Evolutionary conservation across 2,797 vertebrate genomes (phyloP).

Genomic region (Typhlichthys eigenmanni): DNA sequence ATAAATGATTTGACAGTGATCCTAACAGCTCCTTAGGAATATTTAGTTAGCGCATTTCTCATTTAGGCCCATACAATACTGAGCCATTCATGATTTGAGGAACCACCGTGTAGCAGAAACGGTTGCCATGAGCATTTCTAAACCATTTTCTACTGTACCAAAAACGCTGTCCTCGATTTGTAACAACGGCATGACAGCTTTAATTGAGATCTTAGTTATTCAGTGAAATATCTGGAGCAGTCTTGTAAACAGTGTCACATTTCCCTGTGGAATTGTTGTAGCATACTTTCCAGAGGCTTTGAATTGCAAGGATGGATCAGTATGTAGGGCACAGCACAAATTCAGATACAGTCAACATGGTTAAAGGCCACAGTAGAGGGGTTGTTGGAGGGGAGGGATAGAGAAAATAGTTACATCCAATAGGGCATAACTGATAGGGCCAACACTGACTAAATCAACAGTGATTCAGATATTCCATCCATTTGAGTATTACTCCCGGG

Average conservation of each 20-base stretch:
- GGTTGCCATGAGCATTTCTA: not conserved
- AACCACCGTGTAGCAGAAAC: not conserved
- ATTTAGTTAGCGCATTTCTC: not conserved
- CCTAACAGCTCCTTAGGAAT: too few species aligned
- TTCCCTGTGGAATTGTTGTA: constrained; percentile 40
- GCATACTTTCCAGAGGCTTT: constrained; percentile 40
- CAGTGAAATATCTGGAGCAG: constrained; percentile 54
- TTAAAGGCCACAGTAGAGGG: constrained; percentile 31
- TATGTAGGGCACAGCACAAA: constrained; percentile 55
- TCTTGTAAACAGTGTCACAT: constrained; percentile 60
- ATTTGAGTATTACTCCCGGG: not conserved
- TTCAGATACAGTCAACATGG: constrained; percentile 22
- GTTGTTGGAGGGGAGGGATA: not conserved
- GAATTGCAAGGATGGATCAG: constrained; percentile 39
- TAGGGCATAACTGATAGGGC: constrained; percentile 5
- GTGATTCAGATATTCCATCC: not conserved
- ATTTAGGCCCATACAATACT: not conserved
- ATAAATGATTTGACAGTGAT: too few species aligned
- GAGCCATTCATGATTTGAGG: not conserved
- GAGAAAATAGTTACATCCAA: constrained; percentile 9
- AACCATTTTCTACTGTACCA: not conserved
- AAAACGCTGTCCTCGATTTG: constrained; percentile 14
- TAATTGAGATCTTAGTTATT: constrained; percentile 49
- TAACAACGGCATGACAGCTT: constrained; percentile 21
- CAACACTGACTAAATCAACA: constrained; percentile 9